Base-by-base conservation (phyloP, 2,888 invertebrate species). In the Fissipunctia ypsillon region DNA sequence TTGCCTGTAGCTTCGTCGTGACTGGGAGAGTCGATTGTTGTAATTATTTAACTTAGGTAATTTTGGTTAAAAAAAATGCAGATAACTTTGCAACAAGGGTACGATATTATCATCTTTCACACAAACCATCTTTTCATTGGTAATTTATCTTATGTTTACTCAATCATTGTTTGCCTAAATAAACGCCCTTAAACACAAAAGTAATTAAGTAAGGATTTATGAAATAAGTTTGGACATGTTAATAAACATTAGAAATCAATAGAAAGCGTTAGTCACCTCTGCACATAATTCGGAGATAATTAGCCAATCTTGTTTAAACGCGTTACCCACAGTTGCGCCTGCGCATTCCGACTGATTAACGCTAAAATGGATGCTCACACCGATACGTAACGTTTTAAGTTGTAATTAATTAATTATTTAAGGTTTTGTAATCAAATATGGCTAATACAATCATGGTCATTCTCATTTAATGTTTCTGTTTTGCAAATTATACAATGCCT, bases 241-340 rank as follows among this genome's bases (percentile, higher is more conserved):
- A 77, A 71, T 84, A 81, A 87, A 75, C 80, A 83, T 85, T 86
- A 87, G 84, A 87, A 88, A 89, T 87, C 80, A 85, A 85, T 88
- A 89, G 90, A 92, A 91, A 91, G 90, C 63, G 61, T 60, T 69
- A 76, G 66, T 78, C 68, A 73, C 75, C 68, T 54, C 56, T 75
- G 77, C 84, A 88, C 84, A 88, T 89, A 89, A 91, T 90, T 91
- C 84, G 88, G 80, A 88, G 83, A 88, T 91, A 91, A 92, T 90
- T 87, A 90, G 81, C 86, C 89, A 88, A 90, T 90, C 88, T 89
- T 83, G 89, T 88, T 89, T 88, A 84, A 87, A 86, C 85, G 78
- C 82, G 88, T 81, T 81, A 86, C 88, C 84, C 86, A 83, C 86
- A 86, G 87, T 84, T 74, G 76, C 81, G 81, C 83, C 67, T 74